These are phyloP conservation scores for Falco cherrug DNA, from an alignment of 2,797 vertebrate species.

Conservation along the genomic window DNA sequence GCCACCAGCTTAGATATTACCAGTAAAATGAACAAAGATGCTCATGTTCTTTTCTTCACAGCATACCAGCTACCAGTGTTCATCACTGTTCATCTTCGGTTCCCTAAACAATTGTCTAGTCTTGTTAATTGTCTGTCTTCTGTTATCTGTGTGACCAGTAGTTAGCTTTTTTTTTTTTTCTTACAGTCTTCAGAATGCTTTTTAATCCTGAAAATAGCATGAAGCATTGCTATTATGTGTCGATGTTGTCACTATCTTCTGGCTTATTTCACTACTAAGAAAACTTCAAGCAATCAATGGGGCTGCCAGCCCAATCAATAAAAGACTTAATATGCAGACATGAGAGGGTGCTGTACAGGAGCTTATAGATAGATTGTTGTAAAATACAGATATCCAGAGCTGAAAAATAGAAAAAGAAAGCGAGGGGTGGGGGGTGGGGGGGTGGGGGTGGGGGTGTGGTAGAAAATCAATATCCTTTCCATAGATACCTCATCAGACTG, in stretches of 20 bases:
- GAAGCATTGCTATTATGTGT: neutral
- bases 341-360: neutral
- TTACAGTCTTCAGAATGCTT: neutral
- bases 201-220: neutral
- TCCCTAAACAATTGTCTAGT: neutral
- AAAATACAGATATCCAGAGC: neutral
- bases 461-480: neutral
- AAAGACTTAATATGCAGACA: neutral
- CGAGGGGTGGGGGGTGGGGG: no score
- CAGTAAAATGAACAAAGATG: neutral
- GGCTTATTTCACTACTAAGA: neutral
- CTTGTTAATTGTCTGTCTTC: neutral
- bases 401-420: neutral
- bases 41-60: neutral
- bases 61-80: neutral
- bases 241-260: neutral
- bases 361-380: neutral
- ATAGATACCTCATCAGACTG: neutral
- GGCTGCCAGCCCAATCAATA: neutral
- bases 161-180: neutral
- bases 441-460: no score
- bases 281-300: neutral
- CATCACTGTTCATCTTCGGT: neutral
- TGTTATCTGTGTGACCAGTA: neutral
- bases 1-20: neutral